Base-by-base conservation (phyloP, 2,797 vertebrate species). In the Mionectes olivaceus region DNA sequence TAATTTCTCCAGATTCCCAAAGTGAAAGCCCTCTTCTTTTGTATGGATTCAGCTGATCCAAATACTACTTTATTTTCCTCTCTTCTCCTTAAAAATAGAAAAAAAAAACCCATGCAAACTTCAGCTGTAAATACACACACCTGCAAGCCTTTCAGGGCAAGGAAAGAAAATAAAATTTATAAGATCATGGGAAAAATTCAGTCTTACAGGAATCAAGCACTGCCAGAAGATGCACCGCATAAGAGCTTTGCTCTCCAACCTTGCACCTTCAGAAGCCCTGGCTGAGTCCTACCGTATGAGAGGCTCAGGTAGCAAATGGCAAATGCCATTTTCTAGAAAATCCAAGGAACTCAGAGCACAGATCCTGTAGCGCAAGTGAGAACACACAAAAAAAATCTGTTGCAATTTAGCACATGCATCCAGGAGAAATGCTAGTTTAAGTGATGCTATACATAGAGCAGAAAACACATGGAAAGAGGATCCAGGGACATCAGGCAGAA, bases 71-170 rank as follows among this genome's bases (percentile, higher is more conserved):
- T 35, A 44, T 80, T 85, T 84, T 67, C 43, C 44, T 53, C 8
- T 37, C n/a, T 86, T 11, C 16, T 70, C 27, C 33, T 75, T 25
- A 44, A 27, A 56, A 41, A 80, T 50, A 47, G 10, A 11, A 23
- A 22, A 13, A 30, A 32, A 13, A 30, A 7, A 0, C 19, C 6
- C 32, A 41, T 0, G 0, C 19, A 52, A 82, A 14, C 37, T 53
- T 49, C 37, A 87, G 52, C 30, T 43, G 33, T 30, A 77, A 73
- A 75, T 52, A 81, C 3, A 32, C 3, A 61, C 39, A 85, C 18
- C 68, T 32, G 46, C 35, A 90, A 81, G 35, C 10, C 28, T 79
- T 86, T 47, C 59, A 65, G 17, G 18, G 60, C 14, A 79, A 73
- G 39, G 59, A 55, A 78, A 91, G 55, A 75, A 74, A 71, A 46